A percentile compares a stretch with the other conserved stretches of the same genome.
phyloP scores from a whole-genome alignment of 2,888 invertebrate species.

The Megalurothrips usitatus region DNA sequence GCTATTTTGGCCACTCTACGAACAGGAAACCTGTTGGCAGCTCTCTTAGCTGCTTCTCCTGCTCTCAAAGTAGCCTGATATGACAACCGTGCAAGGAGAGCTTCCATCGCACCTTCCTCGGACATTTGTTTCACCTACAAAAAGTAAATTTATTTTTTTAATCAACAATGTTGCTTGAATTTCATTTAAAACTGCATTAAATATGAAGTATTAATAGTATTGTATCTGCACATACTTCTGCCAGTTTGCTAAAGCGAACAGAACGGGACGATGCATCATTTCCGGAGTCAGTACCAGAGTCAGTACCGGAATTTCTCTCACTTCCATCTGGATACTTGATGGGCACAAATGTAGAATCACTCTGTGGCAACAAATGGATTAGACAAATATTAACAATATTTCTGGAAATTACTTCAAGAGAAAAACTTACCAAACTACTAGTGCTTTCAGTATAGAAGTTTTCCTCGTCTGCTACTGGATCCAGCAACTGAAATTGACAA shows the following conservation, averaged over 20 bases:
- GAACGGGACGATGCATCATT: constrained; percentile 73
- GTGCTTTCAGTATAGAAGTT: constrained; percentile 67
- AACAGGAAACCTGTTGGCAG: constrained; percentile 71
- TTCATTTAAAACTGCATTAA: constrained; percentile 23
- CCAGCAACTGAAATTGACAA: constrained; percentile 57
- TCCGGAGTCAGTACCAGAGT: constrained; percentile 75
- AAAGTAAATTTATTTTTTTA: too few species aligned
- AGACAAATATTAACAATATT: neutral
- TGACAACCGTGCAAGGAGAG: constrained; percentile 85
- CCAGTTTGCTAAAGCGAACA: constrained; percentile 87
- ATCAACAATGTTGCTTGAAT: too few species aligned
- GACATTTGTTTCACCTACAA: constrained; percentile 79
- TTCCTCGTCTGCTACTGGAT: constrained; percentile 73
- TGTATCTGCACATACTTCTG: constrained; percentile 52
- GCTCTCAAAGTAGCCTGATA: constrained; percentile 87
- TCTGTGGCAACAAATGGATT: constrained; percentile 51
- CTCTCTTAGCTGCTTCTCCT: constrained; percentile 68
- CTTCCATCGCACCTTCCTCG: constrained; percentile 86
- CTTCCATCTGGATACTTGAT: constrained; percentile 70
- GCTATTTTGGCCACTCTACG: constrained; percentile 73
- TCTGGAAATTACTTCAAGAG: constrained; percentile 30
- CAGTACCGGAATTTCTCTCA: constrained; percentile 48
- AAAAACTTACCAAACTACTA: constrained; percentile 55
- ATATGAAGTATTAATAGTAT: neutral
- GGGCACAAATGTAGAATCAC: constrained; percentile 88